Percentiles rank a stretch among this genome's conserved stretches.
Conservation (phyloP, 2,113 vertebrate species). For the Terrapene triunguis region DNA sequence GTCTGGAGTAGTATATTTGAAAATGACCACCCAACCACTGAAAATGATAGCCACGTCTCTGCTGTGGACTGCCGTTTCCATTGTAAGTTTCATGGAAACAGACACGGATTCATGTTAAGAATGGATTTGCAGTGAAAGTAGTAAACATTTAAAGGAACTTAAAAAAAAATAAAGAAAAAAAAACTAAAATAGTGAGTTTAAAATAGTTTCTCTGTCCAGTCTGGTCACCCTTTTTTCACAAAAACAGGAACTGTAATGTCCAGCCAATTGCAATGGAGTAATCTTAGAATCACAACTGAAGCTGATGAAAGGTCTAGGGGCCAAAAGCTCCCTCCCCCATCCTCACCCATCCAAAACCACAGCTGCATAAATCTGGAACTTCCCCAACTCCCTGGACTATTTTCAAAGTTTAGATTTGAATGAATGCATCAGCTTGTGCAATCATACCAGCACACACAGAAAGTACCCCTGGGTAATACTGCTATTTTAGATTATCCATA, state of each 20-base stretch:
- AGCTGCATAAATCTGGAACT: not conserved
- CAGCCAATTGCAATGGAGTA: not conserved
- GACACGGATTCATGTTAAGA: not conserved
- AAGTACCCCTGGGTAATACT: not conserved
- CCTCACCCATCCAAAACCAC: not conserved
- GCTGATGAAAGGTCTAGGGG: not conserved
- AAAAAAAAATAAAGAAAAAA: not conserved
- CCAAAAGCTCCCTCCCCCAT: not conserved
- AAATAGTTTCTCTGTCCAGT: fast-evolving
- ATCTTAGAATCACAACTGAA: not conserved
- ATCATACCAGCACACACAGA: not conserved
- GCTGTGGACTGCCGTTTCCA: not conserved
- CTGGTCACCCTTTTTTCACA: not conserved
- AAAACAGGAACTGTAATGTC: not conserved
- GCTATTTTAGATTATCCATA: not conserved
- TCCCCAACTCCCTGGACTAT: not conserved
- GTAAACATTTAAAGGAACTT: not conserved
- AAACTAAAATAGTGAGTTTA: not conserved
- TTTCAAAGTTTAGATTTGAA: not conserved
- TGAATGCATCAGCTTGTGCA: not conserved
- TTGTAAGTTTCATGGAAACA: fast-evolving
- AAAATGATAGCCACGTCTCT: not conserved
- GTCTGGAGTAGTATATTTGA: fast-evolving
- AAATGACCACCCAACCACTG: not conserved
- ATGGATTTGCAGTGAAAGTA: not conserved